Evolutionary conservation across 2,888 invertebrate species (phyloP), one percentile per base, ranked within the genome.

Genomic region (Gastrophysa polygoni): DNA sequence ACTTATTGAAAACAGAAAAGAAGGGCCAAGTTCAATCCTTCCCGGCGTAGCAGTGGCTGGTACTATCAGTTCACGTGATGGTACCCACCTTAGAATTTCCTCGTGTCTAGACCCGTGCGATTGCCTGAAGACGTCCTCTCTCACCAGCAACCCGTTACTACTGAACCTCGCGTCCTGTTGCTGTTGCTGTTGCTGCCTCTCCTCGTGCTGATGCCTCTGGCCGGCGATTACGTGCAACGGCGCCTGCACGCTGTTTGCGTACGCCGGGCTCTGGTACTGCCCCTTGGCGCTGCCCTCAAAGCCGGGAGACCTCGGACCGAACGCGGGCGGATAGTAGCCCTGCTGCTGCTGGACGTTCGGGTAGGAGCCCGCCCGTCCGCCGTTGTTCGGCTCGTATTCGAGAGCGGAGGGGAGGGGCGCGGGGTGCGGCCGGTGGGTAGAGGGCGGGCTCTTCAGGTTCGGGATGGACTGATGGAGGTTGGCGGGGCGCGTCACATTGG

Each of bases 391-490:
- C n/a, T n/a, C 68, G 75, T 75, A 60, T 44, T 72, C 64, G 11
- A 38, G 20, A 10, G 6, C 28, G 66, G 72, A 63, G 20, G 68
- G 70, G n/a, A n/a, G n/a, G 11, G 34, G 20, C 3, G 6, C 28
- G 66, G 72, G 63, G 20, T 68, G 70, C 16, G 69, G 54, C 73
- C 72, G 57, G 71, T 71, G 64, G 69, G 72, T 72, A 3, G 78
- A 75, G 32, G 78, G 80, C n/a, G 80, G 77, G 68, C 76, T 81
- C 66, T 82, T 82, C 29, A 82, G 72, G 65, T 82, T 82, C n/a
- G 82, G 82, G 62, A 82, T 82, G n/a, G 81, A 81, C 59, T 82
- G 82, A 63, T 82, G 82, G 28, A 81, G 69, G 66, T 80, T 79
- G 18, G 73, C 68, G n/a, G 77, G 73, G 16, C 64, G 66, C 29